Evolutionary conservation across 2,113 vertebrate species (phyloP), one percentile per base, ranked within the genome.

Genomic region (Setophaga coronata): DNA sequence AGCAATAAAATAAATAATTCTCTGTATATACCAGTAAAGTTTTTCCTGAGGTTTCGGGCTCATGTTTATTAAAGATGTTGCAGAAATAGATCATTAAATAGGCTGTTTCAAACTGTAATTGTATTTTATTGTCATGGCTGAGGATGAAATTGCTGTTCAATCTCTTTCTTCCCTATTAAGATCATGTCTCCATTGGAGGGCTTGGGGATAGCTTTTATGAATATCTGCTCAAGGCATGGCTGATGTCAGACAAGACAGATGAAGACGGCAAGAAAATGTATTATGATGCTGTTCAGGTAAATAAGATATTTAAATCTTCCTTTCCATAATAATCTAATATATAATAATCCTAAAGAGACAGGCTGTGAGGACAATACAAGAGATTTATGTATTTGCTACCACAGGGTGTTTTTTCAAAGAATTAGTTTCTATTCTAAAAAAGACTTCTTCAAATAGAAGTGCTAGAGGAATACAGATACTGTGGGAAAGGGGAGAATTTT

Each of bases 141-240:
- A 97, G 96, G 57, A 28, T 93, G 31, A 82, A 95, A 89, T 96
- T 92, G 54, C n/a, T 96, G 58, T 94, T 88, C 89, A 94, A 94
- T 91, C 57, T 95, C 82, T 96, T 96, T 67, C 65, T 72, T 96
- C 60, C 78, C 61, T 85, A 93, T 98, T 90, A 98, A 99, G 99
- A 99, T 98, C 99, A 99, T 16, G 99, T 99, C 85, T 99, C 99
- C 1, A 98, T 99, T 71, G 99, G 99, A 62, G 99, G 99, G 50
- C 98, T 99, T 57, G 99, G 99, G 38, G 99, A 99, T 96, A 99
- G 99, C 88, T 99, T 99, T 98, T 99, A 99, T 97, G 99, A 99
- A 94, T 99, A 99, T 97, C 98, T 99, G 97, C 99, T 99, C 29
- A 99, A 99, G 98, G 99, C 99, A 82, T 99, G 99, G 99, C 96